Evolutionary conservation across 2,797 vertebrate genomes (phyloP), one percentile per base, ranked within the genome.

Genomic region (Australoheros facetus): DNA sequence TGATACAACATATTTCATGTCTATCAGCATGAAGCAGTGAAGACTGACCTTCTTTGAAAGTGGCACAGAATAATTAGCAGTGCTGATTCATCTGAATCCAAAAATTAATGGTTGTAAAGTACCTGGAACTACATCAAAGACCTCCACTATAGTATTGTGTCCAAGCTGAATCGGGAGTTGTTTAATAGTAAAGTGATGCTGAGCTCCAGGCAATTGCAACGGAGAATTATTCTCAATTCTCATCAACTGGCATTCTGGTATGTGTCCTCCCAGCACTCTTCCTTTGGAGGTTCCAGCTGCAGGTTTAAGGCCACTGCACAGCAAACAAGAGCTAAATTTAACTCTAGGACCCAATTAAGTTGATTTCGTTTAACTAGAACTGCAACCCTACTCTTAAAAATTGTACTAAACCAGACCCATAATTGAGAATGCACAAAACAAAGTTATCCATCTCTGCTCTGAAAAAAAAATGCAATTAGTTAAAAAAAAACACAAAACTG

Each of bases 321-420:
- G 83, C 66, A 81, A 87, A 85, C 62, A 62, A 69, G 64, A 69
- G 85, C 81, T 82, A 75, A 82, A 83, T 86, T 89, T 88, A 87
- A 92, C 73, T 39, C 78, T 28, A 71, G 58, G 77, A 86, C 83
- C 79, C 73, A 85, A 87, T 90, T 85, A 89, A 75, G 73, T 87
- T 80, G 57, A 66, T 69, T 62, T 69, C 78, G 71, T 75, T 77
- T 23, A n/a, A 72, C 56, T 64, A 73, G 37, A 81, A 56, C 8
- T 34, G n/a, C 28, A 13, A 60, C 42, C 59, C 64, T 11, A n/a
- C 57, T 30, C 48, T 62, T 62, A 19, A 72, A 39, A 73, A 62
- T 10, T 39, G 26, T 12, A 4, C 42, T 66, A 66, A 69, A 69
- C 42, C 0, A 69, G 26, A 26, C 28, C 62, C 16, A 51, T 69